Conservation (phyloP, 2,113 vertebrate genomes). For the Callorhinus ursinus region DNA sequence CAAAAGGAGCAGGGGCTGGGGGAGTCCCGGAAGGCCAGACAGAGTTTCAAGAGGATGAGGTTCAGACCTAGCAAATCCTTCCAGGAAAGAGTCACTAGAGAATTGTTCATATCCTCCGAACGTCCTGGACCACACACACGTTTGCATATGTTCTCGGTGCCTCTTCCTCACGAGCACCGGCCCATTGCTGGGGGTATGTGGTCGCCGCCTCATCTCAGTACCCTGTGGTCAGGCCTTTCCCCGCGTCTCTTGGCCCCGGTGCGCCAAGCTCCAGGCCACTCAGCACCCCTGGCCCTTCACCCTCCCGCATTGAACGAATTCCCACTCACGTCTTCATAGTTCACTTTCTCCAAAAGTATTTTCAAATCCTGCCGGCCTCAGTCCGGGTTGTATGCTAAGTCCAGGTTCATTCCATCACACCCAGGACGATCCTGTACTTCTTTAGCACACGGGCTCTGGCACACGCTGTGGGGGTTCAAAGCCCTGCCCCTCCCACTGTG, state of each 20-base stretch:
- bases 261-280: background rate
- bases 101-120: background rate
- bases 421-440: background rate
- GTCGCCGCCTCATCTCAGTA: background rate
- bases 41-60: background rate
- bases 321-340: background rate
- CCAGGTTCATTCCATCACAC: background rate
- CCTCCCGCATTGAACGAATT: background rate
- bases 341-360: background rate
- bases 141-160: background rate
- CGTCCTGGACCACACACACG: background rate
- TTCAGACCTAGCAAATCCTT: background rate
- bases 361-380: background rate
- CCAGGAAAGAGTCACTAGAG: background rate
- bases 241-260: no score
- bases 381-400: background rate
- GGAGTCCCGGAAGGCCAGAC: background rate
- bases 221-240: background rate
- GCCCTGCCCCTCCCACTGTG: no score
- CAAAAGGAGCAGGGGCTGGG: no score
- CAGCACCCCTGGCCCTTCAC: background rate
- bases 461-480: background rate
- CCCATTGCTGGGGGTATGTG: background rate
- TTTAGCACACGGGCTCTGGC: background rate
- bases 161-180: rapidly evolving